These are phyloP conservation scores for Pseudeuparius sepicola DNA, from an alignment of 2,888 invertebrate species.

Conservation along the genomic window DNA sequence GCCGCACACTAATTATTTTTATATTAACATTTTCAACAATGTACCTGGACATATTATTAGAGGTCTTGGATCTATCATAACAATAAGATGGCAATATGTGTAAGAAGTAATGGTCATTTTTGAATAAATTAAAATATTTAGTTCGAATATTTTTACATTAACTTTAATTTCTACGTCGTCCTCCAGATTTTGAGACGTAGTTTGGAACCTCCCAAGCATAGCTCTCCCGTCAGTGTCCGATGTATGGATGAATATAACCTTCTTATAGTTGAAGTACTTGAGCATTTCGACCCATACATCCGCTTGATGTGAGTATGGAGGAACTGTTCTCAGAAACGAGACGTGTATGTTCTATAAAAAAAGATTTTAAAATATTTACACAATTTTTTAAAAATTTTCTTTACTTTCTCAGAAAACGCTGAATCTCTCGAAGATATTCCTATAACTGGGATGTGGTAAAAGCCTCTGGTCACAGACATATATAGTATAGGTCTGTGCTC, in stretches of 20 bases:
- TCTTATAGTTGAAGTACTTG: conserved; percentile 83
- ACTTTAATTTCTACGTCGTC: conserved; percentile 91
- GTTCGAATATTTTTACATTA: too few species aligned
- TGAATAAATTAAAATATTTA: too few species aligned
- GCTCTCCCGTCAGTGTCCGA: conserved; percentile 94
- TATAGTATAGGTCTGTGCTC: too few species aligned
- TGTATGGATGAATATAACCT: conserved; percentile 90
- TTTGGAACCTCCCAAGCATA: conserved; percentile 86
- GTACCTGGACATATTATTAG: too few species aligned
- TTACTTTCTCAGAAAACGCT: conserved; percentile 91
- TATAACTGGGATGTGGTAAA: conserved; percentile 97
- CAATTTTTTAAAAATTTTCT: too few species aligned
- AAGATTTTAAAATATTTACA: too few species aligned
- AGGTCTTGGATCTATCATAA: too few species aligned
- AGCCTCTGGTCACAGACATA: too few species aligned
- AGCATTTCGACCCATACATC: conserved; percentile 95
- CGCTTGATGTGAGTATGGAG: conserved; percentile 97
- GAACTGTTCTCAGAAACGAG: conserved; percentile 91
- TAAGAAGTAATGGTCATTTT: too few species aligned
- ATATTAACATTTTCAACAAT: too few species aligned
- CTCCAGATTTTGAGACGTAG: conserved; percentile 82
- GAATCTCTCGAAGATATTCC: conserved; percentile 96
- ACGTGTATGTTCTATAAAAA: conserved; percentile 89
- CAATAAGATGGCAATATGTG: too few species aligned
- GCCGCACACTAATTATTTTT: too few species aligned